phyloP scores from a whole-genome alignment of 2,113 vertebrate genomes.

The Mionectes macconnelli region DNA sequence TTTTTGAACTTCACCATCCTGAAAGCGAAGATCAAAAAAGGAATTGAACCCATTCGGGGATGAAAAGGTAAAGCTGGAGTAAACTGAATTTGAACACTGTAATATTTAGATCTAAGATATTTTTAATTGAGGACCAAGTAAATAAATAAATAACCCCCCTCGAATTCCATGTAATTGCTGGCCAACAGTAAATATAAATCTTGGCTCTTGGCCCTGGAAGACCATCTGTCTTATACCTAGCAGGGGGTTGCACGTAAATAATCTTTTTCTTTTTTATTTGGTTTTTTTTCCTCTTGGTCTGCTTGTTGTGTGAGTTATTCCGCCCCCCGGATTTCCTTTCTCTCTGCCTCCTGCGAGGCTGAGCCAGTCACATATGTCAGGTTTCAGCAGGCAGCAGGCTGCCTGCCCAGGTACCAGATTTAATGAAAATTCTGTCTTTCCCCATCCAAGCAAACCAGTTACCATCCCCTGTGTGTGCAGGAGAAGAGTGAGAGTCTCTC shows the following conservation, averaged over 20 bases:
- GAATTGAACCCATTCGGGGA: neutral
- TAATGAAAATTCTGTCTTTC: neutral
- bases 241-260: neutral
- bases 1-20: neutral
- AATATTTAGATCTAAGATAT: neutral
- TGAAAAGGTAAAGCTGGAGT: neutral
- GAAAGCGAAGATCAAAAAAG: neutral
- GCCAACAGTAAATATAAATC: neutral
- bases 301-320: neutral
- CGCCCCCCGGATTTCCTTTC: neutral
- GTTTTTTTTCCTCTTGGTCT: neutral
- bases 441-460: neutral
- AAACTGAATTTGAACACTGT: neutral
- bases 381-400: constrained; percentile 33
- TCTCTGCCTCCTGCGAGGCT: neutral
- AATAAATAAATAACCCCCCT: neutral
- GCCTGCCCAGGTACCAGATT: neutral
- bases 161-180: neutral
- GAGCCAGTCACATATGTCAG: neutral
- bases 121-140: neutral
- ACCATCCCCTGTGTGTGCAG: rapidly evolving
- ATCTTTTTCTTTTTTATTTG: neutral
- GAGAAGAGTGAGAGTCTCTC: neutral
- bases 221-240: constrained; percentile 33
- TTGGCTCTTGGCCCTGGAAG: neutral